phyloP scores from a whole-genome alignment of 2,113 vertebrate species.

The Vireo altiloquus region DNA sequence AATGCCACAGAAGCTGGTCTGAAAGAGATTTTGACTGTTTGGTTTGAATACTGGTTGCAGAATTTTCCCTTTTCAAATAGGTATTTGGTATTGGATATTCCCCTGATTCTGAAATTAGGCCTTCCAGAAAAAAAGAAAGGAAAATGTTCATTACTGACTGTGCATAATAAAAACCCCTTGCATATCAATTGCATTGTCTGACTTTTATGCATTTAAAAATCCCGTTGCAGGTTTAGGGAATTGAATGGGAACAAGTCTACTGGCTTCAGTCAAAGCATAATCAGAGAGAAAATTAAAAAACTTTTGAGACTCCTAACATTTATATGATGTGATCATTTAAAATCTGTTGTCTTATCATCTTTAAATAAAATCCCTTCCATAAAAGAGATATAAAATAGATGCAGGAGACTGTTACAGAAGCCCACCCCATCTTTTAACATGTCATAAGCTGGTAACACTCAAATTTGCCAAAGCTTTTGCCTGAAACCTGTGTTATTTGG shows the following conservation, averaged over 20 bases:
- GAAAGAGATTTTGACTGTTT: not conserved
- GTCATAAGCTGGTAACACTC: not conserved
- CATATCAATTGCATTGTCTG: not conserved
- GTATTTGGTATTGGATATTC: not conserved
- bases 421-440: not conserved
- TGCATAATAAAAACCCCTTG: not conserved
- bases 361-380: not conserved
- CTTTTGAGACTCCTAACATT: not conserved
- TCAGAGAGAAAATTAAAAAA: not conserved
- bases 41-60: not conserved
- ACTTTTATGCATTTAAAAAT: not conserved
- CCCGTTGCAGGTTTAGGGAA: not conserved
- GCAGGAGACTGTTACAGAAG: not conserved
- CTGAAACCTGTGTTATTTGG: not conserved
- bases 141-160: not conserved
- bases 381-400: not conserved
- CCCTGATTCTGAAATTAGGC: not conserved
- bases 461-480: not conserved
- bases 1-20: not conserved
- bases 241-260: not conserved
- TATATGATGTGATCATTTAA: not conserved
- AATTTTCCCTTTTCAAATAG: not conserved
- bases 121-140: not conserved
- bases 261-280: not conserved
- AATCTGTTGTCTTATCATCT: not conserved